These are phyloP conservation scores for Andrena chrysosceles DNA, from an alignment of 2,888 invertebrate genomes.

Conservation along the genomic window DNA sequence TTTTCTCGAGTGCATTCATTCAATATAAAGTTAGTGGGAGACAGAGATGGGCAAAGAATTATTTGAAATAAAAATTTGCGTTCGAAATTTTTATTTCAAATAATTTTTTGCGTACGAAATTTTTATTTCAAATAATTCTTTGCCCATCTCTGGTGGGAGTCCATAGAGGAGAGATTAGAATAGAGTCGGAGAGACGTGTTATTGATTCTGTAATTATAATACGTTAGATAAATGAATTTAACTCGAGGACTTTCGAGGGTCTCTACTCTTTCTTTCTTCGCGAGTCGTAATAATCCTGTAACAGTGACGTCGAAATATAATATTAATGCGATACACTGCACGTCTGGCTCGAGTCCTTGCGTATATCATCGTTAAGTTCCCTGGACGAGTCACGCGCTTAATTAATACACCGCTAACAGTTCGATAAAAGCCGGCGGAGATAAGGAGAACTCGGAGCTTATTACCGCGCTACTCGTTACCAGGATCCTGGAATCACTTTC, in stretches of 20 bases:
- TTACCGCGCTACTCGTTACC: slow-evolving; percentile 1
- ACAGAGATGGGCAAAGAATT: too few species aligned
- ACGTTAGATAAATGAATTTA: slow-evolving; percentile 33
- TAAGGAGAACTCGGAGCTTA: not conserved
- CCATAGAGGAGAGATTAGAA: slow-evolving; percentile 38
- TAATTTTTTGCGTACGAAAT: too few species aligned
- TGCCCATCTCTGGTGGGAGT: too few species aligned
- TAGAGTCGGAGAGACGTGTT: slow-evolving; percentile 15
- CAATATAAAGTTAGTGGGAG: too few species aligned
- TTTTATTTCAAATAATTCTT: too few species aligned
- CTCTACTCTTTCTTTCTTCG: slow-evolving; percentile 12
- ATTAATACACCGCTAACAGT: slow-evolving; percentile 17
- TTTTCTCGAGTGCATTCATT: too few species aligned
- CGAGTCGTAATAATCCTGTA: slow-evolving; percentile 25
- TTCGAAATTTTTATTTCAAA: too few species aligned
- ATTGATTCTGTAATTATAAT: slow-evolving; percentile 46
- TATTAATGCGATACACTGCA: slow-evolving; percentile 12
- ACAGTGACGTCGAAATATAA: slow-evolving; percentile 32
- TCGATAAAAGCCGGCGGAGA: slow-evolving; percentile 15
- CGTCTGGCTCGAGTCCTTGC: slow-evolving; percentile 20
- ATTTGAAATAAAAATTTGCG: too few species aligned
- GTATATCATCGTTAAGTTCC: slow-evolving; percentile 6
- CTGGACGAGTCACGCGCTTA: not conserved
- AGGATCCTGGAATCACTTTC: not conserved
- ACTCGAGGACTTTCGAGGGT: not conserved